A percentile compares a stretch with the other conserved stretches of the same genome.
Evolutionary conservation across 2,888 invertebrate genomes (phyloP).

Genomic region (Andrena trimmerana): DNA sequence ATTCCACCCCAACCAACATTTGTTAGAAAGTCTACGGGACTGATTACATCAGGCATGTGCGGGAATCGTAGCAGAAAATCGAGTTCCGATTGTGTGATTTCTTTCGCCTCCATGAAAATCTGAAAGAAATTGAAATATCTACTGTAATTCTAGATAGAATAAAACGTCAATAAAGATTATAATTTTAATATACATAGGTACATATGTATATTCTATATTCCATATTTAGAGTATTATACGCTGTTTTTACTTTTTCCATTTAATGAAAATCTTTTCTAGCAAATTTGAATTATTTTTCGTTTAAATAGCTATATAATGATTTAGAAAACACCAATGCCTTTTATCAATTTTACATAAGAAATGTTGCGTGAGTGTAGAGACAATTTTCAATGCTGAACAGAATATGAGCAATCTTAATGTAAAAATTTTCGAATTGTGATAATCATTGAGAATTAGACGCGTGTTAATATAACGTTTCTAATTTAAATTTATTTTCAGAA

Average conservation of each 20-base stretch:
- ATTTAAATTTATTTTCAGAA: no score
- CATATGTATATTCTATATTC: no score
- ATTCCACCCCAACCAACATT: constrained; percentile 94
- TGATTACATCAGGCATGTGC: constrained; percentile 89
- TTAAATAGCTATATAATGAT: neutral
- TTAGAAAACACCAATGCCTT: neutral
- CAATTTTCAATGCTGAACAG: no score
- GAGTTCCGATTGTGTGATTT: constrained; percentile 91
- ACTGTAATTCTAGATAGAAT: neutral
- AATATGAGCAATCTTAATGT: no score
- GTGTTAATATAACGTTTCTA: no score
- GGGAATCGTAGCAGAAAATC: constrained; percentile 96
- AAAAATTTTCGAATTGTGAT: no score
- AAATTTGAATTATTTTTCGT: neutral
- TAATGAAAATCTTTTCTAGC: no score
- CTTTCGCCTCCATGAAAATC: constrained; percentile 88
- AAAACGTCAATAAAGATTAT: neutral
- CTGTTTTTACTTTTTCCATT: no score
- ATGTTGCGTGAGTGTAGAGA: no score
- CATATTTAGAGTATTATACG: no score
- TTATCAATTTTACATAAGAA: neutral
- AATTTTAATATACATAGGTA: no score
- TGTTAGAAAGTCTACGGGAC: constrained; percentile 94
- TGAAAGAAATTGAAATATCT: constrained; percentile 75
- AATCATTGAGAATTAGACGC: no score